These are phyloP conservation scores for Tetramorium bicarinatum DNA, from an alignment of 2,888 invertebrate genomes.

Conservation along the genomic window DNA sequence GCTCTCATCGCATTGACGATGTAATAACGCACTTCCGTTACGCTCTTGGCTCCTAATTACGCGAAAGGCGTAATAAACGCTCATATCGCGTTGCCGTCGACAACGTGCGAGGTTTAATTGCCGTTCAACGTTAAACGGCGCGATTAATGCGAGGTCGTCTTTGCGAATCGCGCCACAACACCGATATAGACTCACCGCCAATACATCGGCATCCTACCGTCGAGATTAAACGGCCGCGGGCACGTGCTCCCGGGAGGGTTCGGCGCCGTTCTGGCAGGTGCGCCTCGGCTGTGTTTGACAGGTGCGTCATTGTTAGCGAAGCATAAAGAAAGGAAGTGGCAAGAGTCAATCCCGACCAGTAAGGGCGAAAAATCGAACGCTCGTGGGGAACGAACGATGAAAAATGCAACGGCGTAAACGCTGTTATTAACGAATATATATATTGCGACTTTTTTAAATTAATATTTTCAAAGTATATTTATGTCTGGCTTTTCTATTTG, in stretches of 20 bases:
- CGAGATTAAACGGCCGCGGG: conserved; percentile 63
- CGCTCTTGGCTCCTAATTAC: conserved; percentile 64
- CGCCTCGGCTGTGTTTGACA: conserved; percentile 68
- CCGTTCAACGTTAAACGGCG: conserved; percentile 60
- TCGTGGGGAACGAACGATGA: conserved; percentile 8
- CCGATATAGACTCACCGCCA: conserved; percentile 53
- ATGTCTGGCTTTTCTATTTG: not conserved
- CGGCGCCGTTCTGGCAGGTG: conserved; percentile 65
- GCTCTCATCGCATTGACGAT: conserved; percentile 57
- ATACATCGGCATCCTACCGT: conserved; percentile 52
- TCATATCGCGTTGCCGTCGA: conserved; percentile 62
- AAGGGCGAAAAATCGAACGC: conserved; percentile 33
- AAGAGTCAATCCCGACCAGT: conserved; percentile 49
- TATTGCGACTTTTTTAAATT: conserved; percentile 1
- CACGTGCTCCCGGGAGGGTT: conserved; percentile 42
- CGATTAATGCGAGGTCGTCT: conserved; percentile 65
- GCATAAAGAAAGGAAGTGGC: conserved; percentile 62
- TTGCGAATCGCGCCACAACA: conserved; percentile 43
- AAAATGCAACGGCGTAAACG: conserved; percentile 41
- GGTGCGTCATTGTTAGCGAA: conserved; percentile 70
- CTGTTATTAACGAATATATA: too few species aligned
- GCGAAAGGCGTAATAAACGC: conserved; percentile 67
- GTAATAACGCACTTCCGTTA: conserved; percentile 67
- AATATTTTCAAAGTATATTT: not conserved
- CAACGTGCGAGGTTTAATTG: conserved; percentile 68